Percentiles rank a stretch among this genome's conserved stretches.
phyloP scores from a whole-genome alignment of 2,113 vertebrate species.

The Anolis carolinensis region DNA sequence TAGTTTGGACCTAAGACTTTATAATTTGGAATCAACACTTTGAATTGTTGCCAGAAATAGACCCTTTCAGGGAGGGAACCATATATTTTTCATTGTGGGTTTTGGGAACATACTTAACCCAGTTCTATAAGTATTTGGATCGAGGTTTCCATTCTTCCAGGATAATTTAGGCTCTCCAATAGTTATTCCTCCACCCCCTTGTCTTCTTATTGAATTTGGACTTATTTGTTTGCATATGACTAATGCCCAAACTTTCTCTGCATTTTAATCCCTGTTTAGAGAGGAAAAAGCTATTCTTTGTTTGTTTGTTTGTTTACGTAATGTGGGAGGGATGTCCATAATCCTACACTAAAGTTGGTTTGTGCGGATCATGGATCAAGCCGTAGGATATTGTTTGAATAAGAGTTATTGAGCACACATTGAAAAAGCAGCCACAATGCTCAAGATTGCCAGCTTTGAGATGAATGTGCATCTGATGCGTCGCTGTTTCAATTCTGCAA shows the following conservation, averaged over 20 bases:
- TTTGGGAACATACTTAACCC: too few relatives aligned
- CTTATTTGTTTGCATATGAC: background rate
- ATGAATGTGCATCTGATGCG: conserved; percentile 5
- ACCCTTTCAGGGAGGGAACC: too few relatives aligned
- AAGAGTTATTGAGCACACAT: background rate
- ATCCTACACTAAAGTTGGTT: background rate
- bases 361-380: conserved; percentile 41
- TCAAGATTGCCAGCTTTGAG: conserved; percentile 58
- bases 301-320: conserved; percentile 39
- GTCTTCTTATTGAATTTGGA: background rate
- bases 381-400: background rate
- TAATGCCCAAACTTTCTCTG: background rate
- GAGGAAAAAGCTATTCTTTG: conserved; percentile 2
- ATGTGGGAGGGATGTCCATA: conserved; percentile 34
- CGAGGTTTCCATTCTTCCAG: too few relatives aligned
- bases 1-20: too few relatives aligned
- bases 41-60: too few relatives aligned
- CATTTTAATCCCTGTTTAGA: background rate
- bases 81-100: too few relatives aligned
- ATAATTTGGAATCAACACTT: too few relatives aligned
- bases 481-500: conserved; percentile 42
- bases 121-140: too few relatives aligned
- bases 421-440: conserved; percentile 42
- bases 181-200: background rate
- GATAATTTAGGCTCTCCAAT: too few relatives aligned